Base-by-base conservation (phyloP, 2,797 vertebrate species). In the Danionella dracula region DNA sequence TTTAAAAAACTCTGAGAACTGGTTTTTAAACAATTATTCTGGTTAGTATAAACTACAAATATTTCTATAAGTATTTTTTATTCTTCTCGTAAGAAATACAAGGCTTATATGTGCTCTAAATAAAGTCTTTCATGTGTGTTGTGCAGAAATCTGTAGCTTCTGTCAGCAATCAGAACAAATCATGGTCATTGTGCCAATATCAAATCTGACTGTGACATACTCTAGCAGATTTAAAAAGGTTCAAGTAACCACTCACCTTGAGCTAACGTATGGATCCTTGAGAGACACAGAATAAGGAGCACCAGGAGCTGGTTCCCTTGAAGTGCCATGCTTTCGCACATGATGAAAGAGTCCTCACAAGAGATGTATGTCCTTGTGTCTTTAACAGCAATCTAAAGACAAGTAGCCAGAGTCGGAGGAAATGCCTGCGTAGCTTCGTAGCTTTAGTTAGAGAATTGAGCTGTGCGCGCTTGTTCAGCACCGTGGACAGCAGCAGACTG, bases 401-500 rank as follows among this genome's bases (percentile, higher is more conserved):
- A 81, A 46, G 80, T 4, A 72, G 70, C 66, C 76, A 42, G 38
- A 5, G 34, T 66, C 51, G 27, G 37, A 55, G 34, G 65, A 75
- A 48, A 45, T 69, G 72, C 32, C 40, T 21, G 29, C 31, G 9
- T 65, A 57, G 42, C 50, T 13, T 50, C 46, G 16, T 8, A 8
- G 78, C 77, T 76, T 41, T 73, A 13, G 63, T 71, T 66, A 85
- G 80, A 79, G 77, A 81, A 82, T 86, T 81, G 72, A 75, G 72
- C n/a, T n/a, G n/a, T n/a, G n/a, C n/a, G n/a, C n/a, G n/a, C 49
- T 27, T 51, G n/a, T 86, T 93, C 94, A 96, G 94, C 87, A 96
- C 93, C 93, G 77, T 82, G 92, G 92, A 92, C 89, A 95, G 93
- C 88, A 88, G 82, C 88, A 57, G 64, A 72, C 59, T n/a, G n/a